phyloP scores from a whole-genome alignment of 2,113 vertebrate species.

The Eretmochelys imbricata region DNA sequence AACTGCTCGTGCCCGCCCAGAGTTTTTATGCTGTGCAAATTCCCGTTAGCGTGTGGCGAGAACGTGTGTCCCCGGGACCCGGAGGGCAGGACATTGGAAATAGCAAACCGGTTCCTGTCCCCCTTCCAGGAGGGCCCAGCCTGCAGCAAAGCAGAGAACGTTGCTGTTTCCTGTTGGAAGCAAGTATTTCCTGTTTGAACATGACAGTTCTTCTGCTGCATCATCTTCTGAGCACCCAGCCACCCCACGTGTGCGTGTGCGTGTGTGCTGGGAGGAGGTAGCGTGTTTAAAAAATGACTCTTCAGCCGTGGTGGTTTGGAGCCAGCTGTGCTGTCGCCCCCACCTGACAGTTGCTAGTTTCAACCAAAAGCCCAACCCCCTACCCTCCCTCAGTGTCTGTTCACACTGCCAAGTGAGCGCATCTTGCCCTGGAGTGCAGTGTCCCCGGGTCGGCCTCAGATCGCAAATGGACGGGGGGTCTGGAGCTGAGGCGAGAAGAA shows the following conservation, averaged over 20 bases:
- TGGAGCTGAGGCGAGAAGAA: background rate
- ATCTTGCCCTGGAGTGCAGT: background rate
- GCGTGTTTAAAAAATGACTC: background rate
- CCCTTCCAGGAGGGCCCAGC: background rate
- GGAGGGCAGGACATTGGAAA: background rate
- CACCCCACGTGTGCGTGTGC: background rate
- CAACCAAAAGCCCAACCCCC: background rate
- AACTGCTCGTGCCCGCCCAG: background rate
- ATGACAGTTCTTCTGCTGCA: background rate
- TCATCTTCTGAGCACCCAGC: too few relatives aligned
- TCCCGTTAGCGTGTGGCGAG: background rate
- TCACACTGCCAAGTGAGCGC: background rate
- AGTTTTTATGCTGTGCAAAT: background rate
- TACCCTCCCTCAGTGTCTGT: rapidly evolving
- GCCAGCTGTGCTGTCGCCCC: background rate
- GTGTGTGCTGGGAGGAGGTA: background rate
- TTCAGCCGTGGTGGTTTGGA: rapidly evolving
- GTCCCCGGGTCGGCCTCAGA: rapidly evolving
- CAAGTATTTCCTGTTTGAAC: background rate
- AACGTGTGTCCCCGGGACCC: background rate
- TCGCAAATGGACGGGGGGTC: rapidly evolving
- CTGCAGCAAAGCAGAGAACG: rapidly evolving
- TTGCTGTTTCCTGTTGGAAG: background rate
- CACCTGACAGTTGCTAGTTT: background rate
- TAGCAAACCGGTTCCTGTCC: rapidly evolving